Base-by-base conservation (phyloP, 2,797 vertebrate genomes). In the Balearica regulorum region DNA sequence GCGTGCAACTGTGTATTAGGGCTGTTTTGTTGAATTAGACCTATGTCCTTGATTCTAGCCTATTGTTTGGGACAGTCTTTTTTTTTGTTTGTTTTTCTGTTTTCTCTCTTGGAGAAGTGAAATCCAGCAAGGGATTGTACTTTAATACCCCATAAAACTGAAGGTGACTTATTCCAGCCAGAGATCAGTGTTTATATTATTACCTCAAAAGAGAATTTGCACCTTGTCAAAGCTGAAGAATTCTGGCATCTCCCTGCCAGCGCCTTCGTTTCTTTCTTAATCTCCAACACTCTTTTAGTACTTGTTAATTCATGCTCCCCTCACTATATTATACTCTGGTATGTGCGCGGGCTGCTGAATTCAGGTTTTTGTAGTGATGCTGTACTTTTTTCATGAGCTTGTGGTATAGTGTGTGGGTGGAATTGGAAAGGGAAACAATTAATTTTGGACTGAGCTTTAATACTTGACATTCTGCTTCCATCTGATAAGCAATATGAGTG, bases 341-440 rank as follows among this genome's bases (percentile, higher is more conserved):
- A 58, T 93, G 81, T 62, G 76, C 0, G 0, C 79, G 54, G 82
- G 61, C 90, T 95, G 79, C 61, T 83, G 93, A 91, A 81, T 92
- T 85, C 88, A 78, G 53, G 53, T 71, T 85, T 93, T 92, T 91
- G 46, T 94, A 89, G 75, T 85, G 89, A 83, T 72, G 71, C 83
- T 96, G 87, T 92, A 51, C 73, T 72, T 94, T 66, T 88, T 92
- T 94, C 83, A 39, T 75, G 76, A 91, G 89, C 48, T 87, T 83
- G 79, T 87, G 90, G 71, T 91, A 39, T 89, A 90, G 58, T 48
- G 54, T 75, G 95, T 95, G 92, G 93, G 95, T 83, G 82, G 90
- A 96, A 89, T 89, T 96, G 92, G 89, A 89, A 96, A 85, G 72
- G 96, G 87, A 96, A 96, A 94, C 92, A 94, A 94, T 96, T 96